Evolutionary conservation across 1,140 invertebrate genomes (phyloP), one percentile per base, ranked within the genome.

Genomic region (Ridgeia piscesae): DNA sequence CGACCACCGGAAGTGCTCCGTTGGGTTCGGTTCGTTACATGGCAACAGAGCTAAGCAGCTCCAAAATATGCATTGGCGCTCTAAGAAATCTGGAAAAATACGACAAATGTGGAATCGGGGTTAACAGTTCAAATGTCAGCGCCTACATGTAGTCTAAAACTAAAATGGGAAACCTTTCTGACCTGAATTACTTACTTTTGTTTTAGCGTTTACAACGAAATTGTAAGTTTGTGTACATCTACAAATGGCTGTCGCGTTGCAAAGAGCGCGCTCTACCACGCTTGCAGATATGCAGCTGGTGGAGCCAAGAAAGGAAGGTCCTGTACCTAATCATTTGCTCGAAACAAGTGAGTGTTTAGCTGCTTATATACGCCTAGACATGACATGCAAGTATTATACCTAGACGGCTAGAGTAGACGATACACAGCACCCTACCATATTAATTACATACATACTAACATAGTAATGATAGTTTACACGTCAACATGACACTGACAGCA

Each of bases 291-390:
- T 95, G 94, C 93, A 95, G 93, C 91, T 95, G 33, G 94, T 95
- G n/a, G 95, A 95, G 92, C 94, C 95, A 1, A 93, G 93, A 89
- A 94, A 94, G 93, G 92, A 94, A 42, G 91, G 94, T 34, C 93
- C 94, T 34, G 95, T 95, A 89, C 95, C 95, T 33, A 95, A 96
- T 91, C 95, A 96, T 94, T 92, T 96, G 14, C 92, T 96, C 33
- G 95, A 96, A 88, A 95, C 95, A 94, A 96, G 95, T 96, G 94
- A 94, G 94, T 90, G n/a, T n/a, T n/a, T n/a, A n/a, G n/a, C n/a
- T n/a, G 34, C 42, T 1, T 42, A 34, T 31, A 48, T 77, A 31
- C 58, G 58, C 17, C 33, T 90, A 6, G n/a, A 89, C 33, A 34
- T 89, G 89, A 34, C 89, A 9, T n/a, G n/a, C n/a, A n/a, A n/a